A percentile compares a stretch with the other conserved stretches of the same genome.
Evolutionary conservation across 2,888 invertebrate species (phyloP).

Genomic region (Cheilosia soror): DNA sequence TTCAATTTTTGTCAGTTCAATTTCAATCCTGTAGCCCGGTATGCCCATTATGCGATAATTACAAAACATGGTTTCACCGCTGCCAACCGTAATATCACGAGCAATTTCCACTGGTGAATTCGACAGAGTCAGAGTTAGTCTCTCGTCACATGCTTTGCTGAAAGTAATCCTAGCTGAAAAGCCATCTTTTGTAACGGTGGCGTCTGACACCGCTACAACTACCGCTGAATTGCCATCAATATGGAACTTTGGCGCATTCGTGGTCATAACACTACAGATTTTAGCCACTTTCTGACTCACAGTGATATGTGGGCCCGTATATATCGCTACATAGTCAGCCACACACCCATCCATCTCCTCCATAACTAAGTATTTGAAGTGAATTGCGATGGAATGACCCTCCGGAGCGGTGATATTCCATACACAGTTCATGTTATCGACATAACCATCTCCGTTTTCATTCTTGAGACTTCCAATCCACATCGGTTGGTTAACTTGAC

Average conservation of each 20-base stretch:
- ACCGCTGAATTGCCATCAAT: slow-evolving; percentile 86
- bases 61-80: slow-evolving; percentile 84
- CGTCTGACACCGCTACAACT: slow-evolving; percentile 85
- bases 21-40: slow-evolving; percentile 86
- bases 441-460: slow-evolving; percentile 81
- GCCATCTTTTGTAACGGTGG: slow-evolving; percentile 83
- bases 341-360: slow-evolving; percentile 85
- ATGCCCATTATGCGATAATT: slow-evolving; percentile 88
- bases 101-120: slow-evolving; percentile 80
- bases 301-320: slow-evolving; percentile 83
- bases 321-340: slow-evolving; percentile 87
- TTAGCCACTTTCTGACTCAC: slow-evolving; percentile 84
- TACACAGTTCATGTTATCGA: slow-evolving; percentile 86
- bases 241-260: slow-evolving; percentile 86
- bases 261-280: slow-evolving; percentile 88
- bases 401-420: slow-evolving; percentile 91
- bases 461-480: slow-evolving; percentile 84
- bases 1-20: slow-evolving; percentile 86
- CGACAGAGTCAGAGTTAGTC: slow-evolving; percentile 85
- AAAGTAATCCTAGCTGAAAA: slow-evolving; percentile 87
- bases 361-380: slow-evolving; percentile 86
- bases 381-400: slow-evolving; percentile 87
- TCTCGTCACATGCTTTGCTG: slow-evolving; percentile 89
- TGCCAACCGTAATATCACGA: slow-evolving; percentile 77
- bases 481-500: slow-evolving; percentile 86